Percentiles rank a stretch among this genome's conserved stretches.
Evolutionary conservation across 2,888 invertebrate genomes (phyloP).

Genomic region (Sericinus montela): DNA sequence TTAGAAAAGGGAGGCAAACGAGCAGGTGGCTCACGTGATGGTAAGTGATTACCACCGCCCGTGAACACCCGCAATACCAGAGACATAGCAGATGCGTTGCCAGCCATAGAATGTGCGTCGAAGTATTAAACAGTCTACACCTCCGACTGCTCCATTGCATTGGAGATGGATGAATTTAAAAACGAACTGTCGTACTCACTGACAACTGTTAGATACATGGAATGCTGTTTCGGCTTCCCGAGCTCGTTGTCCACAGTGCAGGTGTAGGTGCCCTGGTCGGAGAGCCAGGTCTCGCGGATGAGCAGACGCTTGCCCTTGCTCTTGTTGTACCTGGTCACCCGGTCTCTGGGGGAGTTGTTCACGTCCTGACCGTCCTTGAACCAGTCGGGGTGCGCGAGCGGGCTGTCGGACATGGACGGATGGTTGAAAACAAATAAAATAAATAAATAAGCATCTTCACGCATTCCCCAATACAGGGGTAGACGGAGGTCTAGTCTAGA

Average conservation of each 20-base stretch:
- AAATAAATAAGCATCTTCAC: no score
- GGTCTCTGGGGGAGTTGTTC: constrained; percentile 41
- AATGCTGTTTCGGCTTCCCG: constrained; percentile 45
- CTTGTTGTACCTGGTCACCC: constrained; percentile 58
- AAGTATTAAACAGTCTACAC: no score
- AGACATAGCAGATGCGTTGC: no score
- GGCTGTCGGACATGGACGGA: constrained; percentile 33
- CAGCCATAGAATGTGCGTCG: no score
- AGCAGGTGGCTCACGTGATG: no score
- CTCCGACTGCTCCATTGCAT: no score
- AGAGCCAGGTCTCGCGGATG: constrained; percentile 46
- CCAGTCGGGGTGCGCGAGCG: constrained; percentile 54
- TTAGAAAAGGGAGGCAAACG: no score
- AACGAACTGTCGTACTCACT: constrained; percentile 49
- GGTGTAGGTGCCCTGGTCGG: constrained; percentile 53
- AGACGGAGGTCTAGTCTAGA: no score
- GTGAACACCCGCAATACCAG: no score
- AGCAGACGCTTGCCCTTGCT: constrained; percentile 56
- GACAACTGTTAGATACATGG: constrained; percentile 48
- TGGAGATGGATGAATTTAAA: not conserved
- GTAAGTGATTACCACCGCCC: no score
- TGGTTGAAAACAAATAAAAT: no score
- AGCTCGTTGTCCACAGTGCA: constrained; percentile 52
- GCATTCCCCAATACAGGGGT: no score
- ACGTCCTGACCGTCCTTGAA: constrained; percentile 51